Evolutionary conservation across 2,797 vertebrate genomes (phyloP).

Genomic region (Adrianichthys oophorus): DNA sequence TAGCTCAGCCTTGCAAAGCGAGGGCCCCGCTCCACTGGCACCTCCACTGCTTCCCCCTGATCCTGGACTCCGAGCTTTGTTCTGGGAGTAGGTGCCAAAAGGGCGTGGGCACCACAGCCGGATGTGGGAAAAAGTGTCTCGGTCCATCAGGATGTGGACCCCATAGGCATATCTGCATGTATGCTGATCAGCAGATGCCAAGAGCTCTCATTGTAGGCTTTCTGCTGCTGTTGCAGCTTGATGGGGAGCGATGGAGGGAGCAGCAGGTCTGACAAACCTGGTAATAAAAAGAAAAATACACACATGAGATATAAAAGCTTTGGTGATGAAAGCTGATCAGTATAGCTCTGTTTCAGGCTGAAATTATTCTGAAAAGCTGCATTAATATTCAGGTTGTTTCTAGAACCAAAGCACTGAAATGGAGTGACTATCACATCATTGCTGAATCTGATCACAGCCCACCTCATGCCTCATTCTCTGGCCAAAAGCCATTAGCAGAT

Average conservation of each 20-base stretch:
- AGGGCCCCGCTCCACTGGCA: constrained; percentile 48
- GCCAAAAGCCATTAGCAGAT: constrained; percentile 51
- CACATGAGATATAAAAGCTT: constrained; percentile 1
- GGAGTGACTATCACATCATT: constrained; percentile 13
- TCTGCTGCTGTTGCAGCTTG: constrained; percentile 40
- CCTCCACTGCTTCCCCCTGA: constrained; percentile 61
- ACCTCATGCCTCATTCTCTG: constrained; percentile 29
- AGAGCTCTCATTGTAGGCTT: constrained; percentile 63
- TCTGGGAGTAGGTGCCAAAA: constrained; percentile 91
- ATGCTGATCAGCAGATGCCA: constrained; percentile 66
- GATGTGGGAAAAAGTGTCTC: constrained; percentile 89
- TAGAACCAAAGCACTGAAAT: not conserved
- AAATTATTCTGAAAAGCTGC: constrained; percentile 17
- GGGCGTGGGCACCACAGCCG: constrained; percentile 94
- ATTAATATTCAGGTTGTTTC: constrained; percentile 3
- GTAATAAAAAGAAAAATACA: not conserved
- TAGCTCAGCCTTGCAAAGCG: constrained; percentile 72
- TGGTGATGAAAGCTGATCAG: constrained; percentile 3
- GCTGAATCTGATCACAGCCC: constrained; percentile 22
- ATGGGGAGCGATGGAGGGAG: constrained; percentile 35
- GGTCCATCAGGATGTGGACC: constrained; percentile 85
- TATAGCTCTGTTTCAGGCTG: not conserved
- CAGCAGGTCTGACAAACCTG: constrained; percentile 44
- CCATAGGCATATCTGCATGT: constrained; percentile 72
- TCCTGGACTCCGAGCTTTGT: constrained; percentile 80